Base-by-base conservation (phyloP, 1,140 invertebrate species). In the Druon quercuslanigerum region DNA sequence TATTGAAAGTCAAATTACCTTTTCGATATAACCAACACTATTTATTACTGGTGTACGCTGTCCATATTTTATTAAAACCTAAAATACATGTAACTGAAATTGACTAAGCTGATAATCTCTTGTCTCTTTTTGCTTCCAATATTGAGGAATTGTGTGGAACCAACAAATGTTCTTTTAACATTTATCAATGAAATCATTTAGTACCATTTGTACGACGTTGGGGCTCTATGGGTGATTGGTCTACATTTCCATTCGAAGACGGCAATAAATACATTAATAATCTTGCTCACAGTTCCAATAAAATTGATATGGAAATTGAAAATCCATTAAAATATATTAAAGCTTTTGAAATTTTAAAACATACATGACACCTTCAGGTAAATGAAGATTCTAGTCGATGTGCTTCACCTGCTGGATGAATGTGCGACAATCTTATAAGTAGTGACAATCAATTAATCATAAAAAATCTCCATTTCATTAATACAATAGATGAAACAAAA, bases 241-340 rank as follows among this genome's bases (percentile, higher is more conserved):
- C 79, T 17, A 19, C 74, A 13, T 80, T 77, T 70, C 17, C 73
- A 5, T 80, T 80, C 70, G 76, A 80, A 71, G 76, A 78, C 54
- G 50, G 19, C 16, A 80, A 73, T 17, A 73, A 76, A 3, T 73
- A 73, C 46, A 52, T 71, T n/a, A 74, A 50, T 17, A 70, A 73
- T 50, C 54, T 80, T 7, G 73, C 19, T 16, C 75, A 80, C 33
- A 51, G 75, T 14, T 51, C 72, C 17, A 80, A 80, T 51, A 77
- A 80, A 71, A 51, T 72, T 13, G 79, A 74, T 25, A 19, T 60
- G 3, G 57, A 80, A 52, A 46, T 77, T 16, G 17, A 46, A 13
- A 80, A 80, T 72, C 51, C 75, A 11, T 20, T 74, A 5, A 33
- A 33, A 4, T 33, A 33, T 33, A 4, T 33, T 33, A 33, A 33